A percentile compares a stretch with the other conserved stretches of the same genome.
Conservation (phyloP, 2,113 vertebrate genomes). For the Lophura nycthemera region DNA sequence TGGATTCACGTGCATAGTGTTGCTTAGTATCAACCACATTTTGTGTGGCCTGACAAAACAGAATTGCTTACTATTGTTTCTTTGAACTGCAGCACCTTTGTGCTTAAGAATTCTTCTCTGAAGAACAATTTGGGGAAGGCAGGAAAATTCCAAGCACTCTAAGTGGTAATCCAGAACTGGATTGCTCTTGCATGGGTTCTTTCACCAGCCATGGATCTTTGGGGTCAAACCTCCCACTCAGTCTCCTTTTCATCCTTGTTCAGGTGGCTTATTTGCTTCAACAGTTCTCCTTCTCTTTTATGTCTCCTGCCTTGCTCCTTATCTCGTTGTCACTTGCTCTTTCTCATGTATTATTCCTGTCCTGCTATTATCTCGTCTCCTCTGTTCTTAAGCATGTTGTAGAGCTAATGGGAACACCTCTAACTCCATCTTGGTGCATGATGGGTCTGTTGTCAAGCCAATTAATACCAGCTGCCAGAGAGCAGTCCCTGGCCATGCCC, state of each 20-base stretch:
- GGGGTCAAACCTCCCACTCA: not conserved
- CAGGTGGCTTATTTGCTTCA: not conserved
- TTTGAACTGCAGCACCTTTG: not conserved
- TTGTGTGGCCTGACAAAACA: not conserved
- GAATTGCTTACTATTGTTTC: not conserved
- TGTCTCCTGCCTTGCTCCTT: not conserved
- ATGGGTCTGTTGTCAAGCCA: not conserved
- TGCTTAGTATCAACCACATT: not conserved
- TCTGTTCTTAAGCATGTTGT: not conserved
- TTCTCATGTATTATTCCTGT: not conserved
- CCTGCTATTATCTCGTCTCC: not conserved
- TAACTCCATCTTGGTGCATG: not conserved
- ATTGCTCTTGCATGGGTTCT: not conserved
- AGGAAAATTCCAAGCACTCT: not conserved
- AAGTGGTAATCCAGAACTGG: not conserved
- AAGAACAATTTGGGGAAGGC: not conserved
- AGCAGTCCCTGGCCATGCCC: not conserved
- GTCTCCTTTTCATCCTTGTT: not conserved
- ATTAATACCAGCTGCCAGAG: not conserved
- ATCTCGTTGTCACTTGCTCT: not conserved
- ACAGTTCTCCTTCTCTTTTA: not conserved
- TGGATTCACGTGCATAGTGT: fast-evolving
- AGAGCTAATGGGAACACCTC: not conserved
- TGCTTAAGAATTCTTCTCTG: not conserved
- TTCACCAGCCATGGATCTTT: not conserved